phyloP scores from a whole-genome alignment of 2,888 invertebrate species.

The Aphidoletes aphidimyza region DNA sequence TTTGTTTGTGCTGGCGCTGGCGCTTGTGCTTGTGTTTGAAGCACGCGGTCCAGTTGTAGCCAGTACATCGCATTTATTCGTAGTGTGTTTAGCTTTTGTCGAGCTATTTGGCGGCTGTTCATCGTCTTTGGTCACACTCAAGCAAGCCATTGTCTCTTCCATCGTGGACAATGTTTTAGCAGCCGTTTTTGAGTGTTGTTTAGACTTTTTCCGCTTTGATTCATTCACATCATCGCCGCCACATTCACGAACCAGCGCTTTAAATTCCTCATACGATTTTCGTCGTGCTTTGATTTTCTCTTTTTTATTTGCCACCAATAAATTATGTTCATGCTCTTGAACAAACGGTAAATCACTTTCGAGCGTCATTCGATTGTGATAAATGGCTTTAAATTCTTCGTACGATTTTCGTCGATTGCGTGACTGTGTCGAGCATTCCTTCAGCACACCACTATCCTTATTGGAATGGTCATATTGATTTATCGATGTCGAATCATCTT shows the following conservation, averaged over 20 bases:
- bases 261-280: constrained; percentile 67
- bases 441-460: constrained; percentile 59
- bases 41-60: constrained; percentile 48
- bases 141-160: not conserved
- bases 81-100: not conserved
- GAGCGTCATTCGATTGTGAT: constrained; percentile 58
- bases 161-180: not conserved
- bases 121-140: not conserved
- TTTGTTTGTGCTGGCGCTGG: constrained; percentile 62
- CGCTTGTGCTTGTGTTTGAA: constrained; percentile 61
- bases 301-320: constrained; percentile 58
- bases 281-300: constrained; percentile 65
- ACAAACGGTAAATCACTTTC: constrained; percentile 45
- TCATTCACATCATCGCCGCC: constrained; percentile 58
- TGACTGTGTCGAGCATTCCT: constrained; percentile 66
- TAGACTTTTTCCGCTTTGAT: constrained; percentile 56
- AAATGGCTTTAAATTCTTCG: constrained; percentile 67
- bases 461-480: not conserved
- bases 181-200: not conserved
- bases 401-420: constrained; percentile 66
- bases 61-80: not conserved
- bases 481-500: constrained; percentile 59
- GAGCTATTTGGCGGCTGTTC: not conserved
- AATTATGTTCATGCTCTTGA: constrained; percentile 3
- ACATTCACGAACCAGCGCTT: constrained; percentile 64